A percentile compares a stretch with the other conserved stretches of the same genome.
phyloP scores from a whole-genome alignment of 2,888 invertebrate genomes.

The Euclidia mi region DNA sequence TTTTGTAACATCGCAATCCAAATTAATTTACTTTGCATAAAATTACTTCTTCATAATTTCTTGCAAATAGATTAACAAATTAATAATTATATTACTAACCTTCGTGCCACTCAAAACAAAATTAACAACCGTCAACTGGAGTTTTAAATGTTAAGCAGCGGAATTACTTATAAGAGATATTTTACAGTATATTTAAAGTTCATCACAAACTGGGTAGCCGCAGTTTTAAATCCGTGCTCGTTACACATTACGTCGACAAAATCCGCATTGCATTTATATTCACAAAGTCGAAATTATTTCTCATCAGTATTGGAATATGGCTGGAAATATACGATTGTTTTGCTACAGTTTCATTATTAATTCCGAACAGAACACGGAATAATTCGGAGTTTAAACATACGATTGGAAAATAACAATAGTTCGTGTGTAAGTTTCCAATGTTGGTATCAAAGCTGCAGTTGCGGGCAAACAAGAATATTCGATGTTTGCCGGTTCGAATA shows the following conservation, averaged over 20 bases:
- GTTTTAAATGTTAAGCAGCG: neutral
- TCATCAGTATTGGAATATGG: slow-evolving; percentile 48
- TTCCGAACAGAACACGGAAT: slow-evolving; percentile 34
- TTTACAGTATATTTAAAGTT: neutral
- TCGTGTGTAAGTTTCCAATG: slow-evolving; percentile 34
- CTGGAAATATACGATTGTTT: slow-evolving; percentile 48
- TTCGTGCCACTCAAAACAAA: neutral
- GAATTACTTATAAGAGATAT: neutral
- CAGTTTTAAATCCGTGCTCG: slow-evolving; percentile 22
- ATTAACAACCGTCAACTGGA: neutral
- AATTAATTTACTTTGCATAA: too few relatives aligned
- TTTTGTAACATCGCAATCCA: too few relatives aligned
- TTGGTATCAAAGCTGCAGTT: slow-evolving; percentile 23
- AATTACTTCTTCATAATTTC: too few relatives aligned
- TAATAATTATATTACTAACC: too few relatives aligned
- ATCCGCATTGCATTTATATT: slow-evolving; percentile 14
- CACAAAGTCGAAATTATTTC: slow-evolving; percentile 46
- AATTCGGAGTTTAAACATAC: slow-evolving; percentile 39
- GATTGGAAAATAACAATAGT: slow-evolving; percentile 46
- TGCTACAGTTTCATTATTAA: slow-evolving; percentile 48
- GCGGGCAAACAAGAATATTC: slow-evolving; percentile 22
- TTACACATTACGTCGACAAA: slow-evolving; percentile 33
- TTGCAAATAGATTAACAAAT: too few relatives aligned
- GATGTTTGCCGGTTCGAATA: slow-evolving; percentile 14
- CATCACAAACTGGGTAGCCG: neutral